Conservation (phyloP, 2,797 vertebrate genomes). For the Sardinella longiceps region DNA sequence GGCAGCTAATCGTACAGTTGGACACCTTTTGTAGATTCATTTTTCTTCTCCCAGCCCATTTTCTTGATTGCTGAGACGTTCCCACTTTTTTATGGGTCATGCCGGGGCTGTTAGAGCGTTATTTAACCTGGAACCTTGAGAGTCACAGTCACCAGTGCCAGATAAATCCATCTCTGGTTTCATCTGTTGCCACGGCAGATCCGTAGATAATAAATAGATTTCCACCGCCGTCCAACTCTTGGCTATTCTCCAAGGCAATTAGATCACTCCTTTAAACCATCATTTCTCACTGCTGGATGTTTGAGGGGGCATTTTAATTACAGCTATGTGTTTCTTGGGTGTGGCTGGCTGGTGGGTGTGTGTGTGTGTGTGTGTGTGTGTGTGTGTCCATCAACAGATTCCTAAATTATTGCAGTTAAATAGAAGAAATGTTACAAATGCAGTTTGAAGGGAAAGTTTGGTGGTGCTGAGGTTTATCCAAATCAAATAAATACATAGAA, state of each 20-base stretch:
- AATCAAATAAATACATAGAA: too few species aligned
- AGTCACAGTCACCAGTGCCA: slow-evolving; percentile 32
- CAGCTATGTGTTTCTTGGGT: neutral
- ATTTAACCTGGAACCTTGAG: slow-evolving; percentile 41
- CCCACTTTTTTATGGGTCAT: neutral
- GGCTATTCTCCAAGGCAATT: slow-evolving; percentile 49
- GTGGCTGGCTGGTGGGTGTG: neutral
- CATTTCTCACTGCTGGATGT: slow-evolving; percentile 29
- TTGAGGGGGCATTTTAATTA: slow-evolving; percentile 26
- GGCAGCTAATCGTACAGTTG: neutral
- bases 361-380: too few species aligned
- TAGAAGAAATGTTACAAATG: too few species aligned
- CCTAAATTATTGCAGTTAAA: neutral
- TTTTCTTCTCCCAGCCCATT: neutral
- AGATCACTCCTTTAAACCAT: slow-evolving; percentile 37
- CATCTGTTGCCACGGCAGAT: slow-evolving; percentile 36
- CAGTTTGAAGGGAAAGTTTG: too few species aligned
- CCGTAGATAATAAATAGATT: slow-evolving; percentile 27
- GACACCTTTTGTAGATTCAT: slow-evolving; percentile 14
- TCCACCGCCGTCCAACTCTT: slow-evolving; percentile 29
- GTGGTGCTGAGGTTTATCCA: too few species aligned
- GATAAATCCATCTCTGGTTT: slow-evolving; percentile 39
- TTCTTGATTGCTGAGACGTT: slow-evolving; percentile 26
- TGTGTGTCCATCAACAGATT: neutral
- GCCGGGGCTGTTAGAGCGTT: neutral